Percentiles rank a stretch among this genome's conserved stretches.
These are phyloP conservation scores for Sebastes matsubarae DNA, from an alignment of 2,797 vertebrate genomes.

Conservation along the genomic window DNA sequence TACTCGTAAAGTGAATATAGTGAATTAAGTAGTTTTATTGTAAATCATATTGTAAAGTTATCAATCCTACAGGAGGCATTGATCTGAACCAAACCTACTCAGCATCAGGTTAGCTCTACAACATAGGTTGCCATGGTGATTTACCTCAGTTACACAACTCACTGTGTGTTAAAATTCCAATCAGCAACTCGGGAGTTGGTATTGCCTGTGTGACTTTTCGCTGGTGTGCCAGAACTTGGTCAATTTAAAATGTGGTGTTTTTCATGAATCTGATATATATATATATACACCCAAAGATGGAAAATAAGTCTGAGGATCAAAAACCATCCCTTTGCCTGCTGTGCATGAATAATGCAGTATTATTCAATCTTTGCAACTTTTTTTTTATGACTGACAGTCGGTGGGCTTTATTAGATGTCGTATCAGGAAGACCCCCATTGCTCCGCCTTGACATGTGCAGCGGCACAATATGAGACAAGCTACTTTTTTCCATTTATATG, in stretches of 20 bases:
- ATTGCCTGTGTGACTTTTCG: background rate
- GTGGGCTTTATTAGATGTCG: constrained; percentile 36
- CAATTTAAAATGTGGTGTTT: constrained; percentile 24
- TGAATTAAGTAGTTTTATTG: background rate
- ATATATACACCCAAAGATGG: background rate
- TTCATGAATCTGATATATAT: constrained; percentile 5
- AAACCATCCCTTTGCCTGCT: constrained; percentile 45
- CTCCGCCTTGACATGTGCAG: constrained; percentile 4
- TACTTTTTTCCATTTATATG: constrained; percentile 3
- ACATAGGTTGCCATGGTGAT: constrained; percentile 5
- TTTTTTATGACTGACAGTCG: constrained; percentile 30
- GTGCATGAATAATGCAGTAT: constrained; percentile 76
- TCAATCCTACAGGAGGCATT: background rate
- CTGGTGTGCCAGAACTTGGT: background rate
- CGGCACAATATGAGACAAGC: background rate
- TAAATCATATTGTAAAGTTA: background rate
- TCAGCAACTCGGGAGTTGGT: background rate
- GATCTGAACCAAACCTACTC: background rate
- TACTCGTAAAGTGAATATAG: background rate
- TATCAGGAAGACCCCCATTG: constrained; percentile 9
- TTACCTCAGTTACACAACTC: background rate
- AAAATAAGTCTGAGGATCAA: constrained; percentile 6
- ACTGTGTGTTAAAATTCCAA: background rate
- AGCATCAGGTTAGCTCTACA: background rate
- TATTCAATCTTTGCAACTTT: constrained; percentile 68